A percentile compares a stretch with the other conserved stretches of the same genome.
These are phyloP conservation scores for Sebastes taczanowskii DNA, from an alignment of 2,797 vertebrate genomes.

Conservation along the genomic window DNA sequence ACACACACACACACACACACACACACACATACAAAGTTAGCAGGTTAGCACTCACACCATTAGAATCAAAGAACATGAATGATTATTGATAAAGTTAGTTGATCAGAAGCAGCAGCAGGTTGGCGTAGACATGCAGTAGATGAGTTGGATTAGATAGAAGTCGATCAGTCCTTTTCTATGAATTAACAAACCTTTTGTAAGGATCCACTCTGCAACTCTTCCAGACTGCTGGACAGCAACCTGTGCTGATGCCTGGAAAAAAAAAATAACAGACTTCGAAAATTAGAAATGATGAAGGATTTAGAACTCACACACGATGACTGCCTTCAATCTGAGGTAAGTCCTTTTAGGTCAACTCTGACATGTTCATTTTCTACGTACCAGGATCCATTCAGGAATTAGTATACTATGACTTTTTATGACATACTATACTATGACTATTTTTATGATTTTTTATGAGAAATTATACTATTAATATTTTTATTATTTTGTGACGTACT, in stretches of 20 bases:
- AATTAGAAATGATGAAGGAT: too few species aligned
- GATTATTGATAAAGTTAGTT: not conserved
- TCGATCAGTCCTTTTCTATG: not conserved
- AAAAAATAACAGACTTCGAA: too few species aligned
- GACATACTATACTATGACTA: too few species aligned
- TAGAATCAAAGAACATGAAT: slow-evolving; percentile 2
- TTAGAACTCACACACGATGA: not conserved
- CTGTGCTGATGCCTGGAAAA: slow-evolving; percentile 82
- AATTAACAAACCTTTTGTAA: slow-evolving; percentile 85
- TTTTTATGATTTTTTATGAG: too few species aligned
- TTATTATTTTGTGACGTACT: too few species aligned
- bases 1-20: slow-evolving; percentile 11
- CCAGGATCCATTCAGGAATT: slow-evolving; percentile 76
- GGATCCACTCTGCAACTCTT: slow-evolving; percentile 91
- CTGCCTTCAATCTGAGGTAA: not conserved
- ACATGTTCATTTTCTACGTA: slow-evolving; percentile 33
- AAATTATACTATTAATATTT: too few species aligned
- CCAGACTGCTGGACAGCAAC: slow-evolving; percentile 92
- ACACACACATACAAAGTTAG: slow-evolving; percentile 30
- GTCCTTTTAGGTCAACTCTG: not conserved
- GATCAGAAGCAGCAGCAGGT: not conserved
- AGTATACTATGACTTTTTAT: too few species aligned
- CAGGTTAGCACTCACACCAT: slow-evolving; percentile 46
- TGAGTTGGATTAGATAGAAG: not conserved
- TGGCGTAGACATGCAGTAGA: not conserved